Percentiles rank a stretch among this genome's conserved stretches.
Conservation (phyloP, 2,888 invertebrate species). For the Dolichopus griseipennis region DNA sequence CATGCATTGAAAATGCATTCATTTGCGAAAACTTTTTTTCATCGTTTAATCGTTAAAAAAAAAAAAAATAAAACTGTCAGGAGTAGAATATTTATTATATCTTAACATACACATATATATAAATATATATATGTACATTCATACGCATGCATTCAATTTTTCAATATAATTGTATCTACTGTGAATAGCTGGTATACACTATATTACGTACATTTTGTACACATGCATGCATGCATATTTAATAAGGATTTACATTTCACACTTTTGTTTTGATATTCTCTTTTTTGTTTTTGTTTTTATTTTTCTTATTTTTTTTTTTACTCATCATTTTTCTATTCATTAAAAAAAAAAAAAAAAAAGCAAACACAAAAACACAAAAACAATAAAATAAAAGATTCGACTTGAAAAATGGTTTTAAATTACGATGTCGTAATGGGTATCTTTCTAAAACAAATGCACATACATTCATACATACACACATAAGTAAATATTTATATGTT, state of each 20-base stretch:
- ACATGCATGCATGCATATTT: background rate
- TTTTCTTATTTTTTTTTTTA: background rate
- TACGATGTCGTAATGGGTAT: background rate
- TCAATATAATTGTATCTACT: too few relatives aligned
- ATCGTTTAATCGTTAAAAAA: too few relatives aligned
- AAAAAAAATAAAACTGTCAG: background rate
- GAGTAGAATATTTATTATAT: background rate
- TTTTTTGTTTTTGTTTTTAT: too few relatives aligned
- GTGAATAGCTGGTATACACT: too few relatives aligned
- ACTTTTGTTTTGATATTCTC: background rate
- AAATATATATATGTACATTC: background rate
- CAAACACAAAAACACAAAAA: background rate
- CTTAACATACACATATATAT: background rate
- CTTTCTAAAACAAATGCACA: too few relatives aligned
- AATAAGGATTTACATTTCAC: conserved; percentile 4
- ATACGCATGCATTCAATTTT: too few relatives aligned
- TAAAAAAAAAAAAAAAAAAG: too few relatives aligned
- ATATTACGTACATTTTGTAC: background rate
- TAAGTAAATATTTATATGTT: background rate
- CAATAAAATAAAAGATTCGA: background rate
- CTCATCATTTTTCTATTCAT: background rate
- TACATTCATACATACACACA: background rate
- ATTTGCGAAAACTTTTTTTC: background rate
- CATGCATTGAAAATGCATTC: background rate
- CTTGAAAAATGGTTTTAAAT: background rate